Percentiles rank a stretch among this genome's conserved stretches.
Evolutionary conservation across 1,140 invertebrate species (phyloP).

Genomic region (Diabrotica undecimpunctata): DNA sequence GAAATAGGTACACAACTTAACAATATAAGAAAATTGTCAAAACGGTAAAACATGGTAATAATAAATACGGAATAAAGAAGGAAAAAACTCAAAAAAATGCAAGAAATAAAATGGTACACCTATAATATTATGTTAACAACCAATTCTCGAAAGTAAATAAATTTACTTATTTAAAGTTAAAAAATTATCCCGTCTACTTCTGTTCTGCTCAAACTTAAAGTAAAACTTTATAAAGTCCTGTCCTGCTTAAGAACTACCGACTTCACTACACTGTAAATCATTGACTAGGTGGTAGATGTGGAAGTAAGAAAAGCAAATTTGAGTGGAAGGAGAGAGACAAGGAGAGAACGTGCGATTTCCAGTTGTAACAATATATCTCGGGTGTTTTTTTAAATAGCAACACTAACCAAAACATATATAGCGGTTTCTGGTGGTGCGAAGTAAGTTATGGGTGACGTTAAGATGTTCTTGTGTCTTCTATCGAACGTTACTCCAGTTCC

Average conservation of each 20-base stretch:
- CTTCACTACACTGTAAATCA: conserved; percentile 14
- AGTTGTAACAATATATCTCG: conserved; percentile 33
- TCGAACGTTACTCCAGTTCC: conserved; percentile 15
- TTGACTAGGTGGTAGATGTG: conserved; percentile 19
- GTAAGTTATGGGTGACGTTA: conserved; percentile 26
- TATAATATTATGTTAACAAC: too few species aligned
- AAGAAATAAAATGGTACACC: too few species aligned
- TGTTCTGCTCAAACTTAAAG: too few species aligned
- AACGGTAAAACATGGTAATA: too few species aligned
- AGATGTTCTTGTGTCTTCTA: conserved; percentile 21
- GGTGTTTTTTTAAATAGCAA: conserved; percentile 30
- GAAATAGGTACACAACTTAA: too few species aligned
- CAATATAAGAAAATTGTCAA: too few species aligned
- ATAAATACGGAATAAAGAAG: too few species aligned
- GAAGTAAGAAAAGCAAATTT: conserved; percentile 10
- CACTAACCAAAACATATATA: conserved; percentile 35
- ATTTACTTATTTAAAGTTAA: too few species aligned
- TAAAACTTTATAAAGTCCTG: background rate
- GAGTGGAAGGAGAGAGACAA: background rate
- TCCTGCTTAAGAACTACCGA: background rate
- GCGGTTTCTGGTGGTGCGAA: conserved; percentile 31
- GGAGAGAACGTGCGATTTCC: conserved; percentile 23
- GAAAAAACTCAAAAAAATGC: too few species aligned
- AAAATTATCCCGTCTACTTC: too few species aligned
- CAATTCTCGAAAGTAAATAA: too few species aligned